Base-by-base conservation (phyloP, 2,113 vertebrate species). In the Galemys pyrenaicus region DNA sequence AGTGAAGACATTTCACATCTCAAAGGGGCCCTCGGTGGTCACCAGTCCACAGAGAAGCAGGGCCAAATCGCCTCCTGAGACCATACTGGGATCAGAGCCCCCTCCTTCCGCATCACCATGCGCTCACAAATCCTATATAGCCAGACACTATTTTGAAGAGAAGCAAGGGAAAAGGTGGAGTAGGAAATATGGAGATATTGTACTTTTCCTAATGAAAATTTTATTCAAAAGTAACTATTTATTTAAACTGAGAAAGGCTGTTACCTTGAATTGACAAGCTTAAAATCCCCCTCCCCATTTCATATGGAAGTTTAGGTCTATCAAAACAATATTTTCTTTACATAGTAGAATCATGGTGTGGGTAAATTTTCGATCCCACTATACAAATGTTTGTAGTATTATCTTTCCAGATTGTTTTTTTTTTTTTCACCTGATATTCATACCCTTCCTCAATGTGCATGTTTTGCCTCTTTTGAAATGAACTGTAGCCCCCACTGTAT, bases 401-500 rank as follows among this genome's bases (percentile, higher is more conserved):
- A 56, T 22, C 62, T 83, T 89, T 95, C 17, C 62, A 60, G 80
- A 82, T 84, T 80, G 37, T 20, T 56, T n/a, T 70, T 92, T 91
- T 9, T 35, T 88, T n/a, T n/a, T n/a, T n/a, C n/a, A n/a, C 20
- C 84, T 87, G 46, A 60, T 22, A 62, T 92, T 87, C 30, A 65
- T 62, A 39, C 3, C 12, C 24, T 28, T 68, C 39, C 22, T 91
- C 58, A 65, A 62, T 79, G 79, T 35, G 17, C 70, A 67, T 86
- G 10, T 54, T 64, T 94, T 91, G 39, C 64, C 49, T 51, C 37
- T 80, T 96, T 96, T 92, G 95, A 97, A 97, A 98, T 94, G 84
- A 97, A 95, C 90, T 71, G 0, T 56, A 13, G 92, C 91, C 89
- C 93, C 86, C 0, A 19, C 30, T 85, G 9, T 68, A 62, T 37